Conservation (phyloP, 2,888 invertebrate genomes). For the Drosophila stalkeri region DNA sequence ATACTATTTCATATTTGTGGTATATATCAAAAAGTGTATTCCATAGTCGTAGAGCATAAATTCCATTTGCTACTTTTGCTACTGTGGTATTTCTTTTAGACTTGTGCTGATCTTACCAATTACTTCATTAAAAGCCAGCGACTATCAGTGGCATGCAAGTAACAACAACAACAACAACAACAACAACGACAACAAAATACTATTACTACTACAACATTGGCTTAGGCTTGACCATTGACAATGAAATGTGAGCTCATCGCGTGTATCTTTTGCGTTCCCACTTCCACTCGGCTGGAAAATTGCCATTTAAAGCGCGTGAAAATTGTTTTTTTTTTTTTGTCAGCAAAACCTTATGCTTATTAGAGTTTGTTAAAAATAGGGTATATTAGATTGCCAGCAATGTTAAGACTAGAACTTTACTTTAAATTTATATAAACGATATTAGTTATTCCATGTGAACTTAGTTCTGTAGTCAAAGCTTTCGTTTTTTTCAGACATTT, state of each 20-base stretch:
- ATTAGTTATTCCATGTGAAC: not conserved
- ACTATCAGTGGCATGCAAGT: slow-evolving; percentile 37
- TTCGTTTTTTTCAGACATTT: too few relatives aligned
- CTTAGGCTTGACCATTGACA: slow-evolving; percentile 54
- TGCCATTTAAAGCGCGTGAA: slow-evolving; percentile 70
- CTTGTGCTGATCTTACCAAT: slow-evolving; percentile 69
- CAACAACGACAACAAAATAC: not conserved
- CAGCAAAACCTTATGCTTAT: slow-evolving; percentile 6
- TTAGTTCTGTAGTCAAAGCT: not conserved
- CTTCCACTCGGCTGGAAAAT: slow-evolving; percentile 72
- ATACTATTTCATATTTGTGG: too few relatives aligned
- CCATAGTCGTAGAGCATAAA: slow-evolving; percentile 3
- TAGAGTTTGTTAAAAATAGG: not conserved
- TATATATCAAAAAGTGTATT: slow-evolving; percentile 11
- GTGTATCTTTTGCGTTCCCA: slow-evolving; percentile 54
- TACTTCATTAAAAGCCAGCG: slow-evolving; percentile 68
- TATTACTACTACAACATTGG: slow-evolving; percentile 15
- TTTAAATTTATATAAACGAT: not conserved
- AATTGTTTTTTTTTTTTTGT: slow-evolving; percentile 23
- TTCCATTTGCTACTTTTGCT: slow-evolving; percentile 17
- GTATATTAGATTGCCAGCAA: not conserved
- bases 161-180: slow-evolving; percentile 13
- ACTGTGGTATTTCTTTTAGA: slow-evolving; percentile 35
- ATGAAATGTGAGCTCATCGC: slow-evolving; percentile 78
- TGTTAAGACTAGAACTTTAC: not conserved